Percentiles rank a stretch among this genome's conserved stretches.
Evolutionary conservation across 2,113 vertebrate genomes (phyloP).

Genomic region (Butastur rufipennis): DNA sequence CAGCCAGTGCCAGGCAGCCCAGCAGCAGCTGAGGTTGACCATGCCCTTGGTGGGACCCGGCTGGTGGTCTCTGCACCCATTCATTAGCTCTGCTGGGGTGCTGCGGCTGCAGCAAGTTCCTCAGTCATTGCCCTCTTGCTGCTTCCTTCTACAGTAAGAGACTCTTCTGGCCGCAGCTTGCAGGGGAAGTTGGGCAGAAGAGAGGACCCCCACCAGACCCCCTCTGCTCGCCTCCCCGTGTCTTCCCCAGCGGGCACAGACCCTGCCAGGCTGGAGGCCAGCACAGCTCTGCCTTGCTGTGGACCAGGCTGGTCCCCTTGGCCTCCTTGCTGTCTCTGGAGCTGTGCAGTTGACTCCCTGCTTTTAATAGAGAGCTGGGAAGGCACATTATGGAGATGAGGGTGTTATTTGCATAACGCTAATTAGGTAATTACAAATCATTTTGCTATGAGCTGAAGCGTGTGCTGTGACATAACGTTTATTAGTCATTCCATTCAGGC

Average conservation of each 20-base stretch:
- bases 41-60: accelerated
- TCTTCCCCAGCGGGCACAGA: accelerated
- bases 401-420: conserved; percentile 86
- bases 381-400: conserved; percentile 76
- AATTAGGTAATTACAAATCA: conserved; percentile 91
- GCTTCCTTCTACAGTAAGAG: not conserved
- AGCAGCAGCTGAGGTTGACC: not conserved
- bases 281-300: not conserved
- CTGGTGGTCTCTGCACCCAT: not conserved
- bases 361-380: conserved; percentile 67
- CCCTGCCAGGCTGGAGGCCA: not conserved
- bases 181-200: not conserved
- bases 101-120: not conserved
- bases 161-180: not conserved
- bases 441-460: conserved; percentile 84
- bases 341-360: conserved; percentile 55
- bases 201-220: not conserved
- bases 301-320: not conserved
- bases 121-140: not conserved
- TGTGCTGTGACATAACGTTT: conserved; percentile 78
- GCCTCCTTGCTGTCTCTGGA: conserved; percentile 18
- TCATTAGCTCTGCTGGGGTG: not conserved
- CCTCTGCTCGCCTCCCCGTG: accelerated
- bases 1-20: not conserved
- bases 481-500: conserved; percentile 75